phyloP scores from a whole-genome alignment of 2,113 vertebrate genomes.

The Eurystomus gularis region DNA sequence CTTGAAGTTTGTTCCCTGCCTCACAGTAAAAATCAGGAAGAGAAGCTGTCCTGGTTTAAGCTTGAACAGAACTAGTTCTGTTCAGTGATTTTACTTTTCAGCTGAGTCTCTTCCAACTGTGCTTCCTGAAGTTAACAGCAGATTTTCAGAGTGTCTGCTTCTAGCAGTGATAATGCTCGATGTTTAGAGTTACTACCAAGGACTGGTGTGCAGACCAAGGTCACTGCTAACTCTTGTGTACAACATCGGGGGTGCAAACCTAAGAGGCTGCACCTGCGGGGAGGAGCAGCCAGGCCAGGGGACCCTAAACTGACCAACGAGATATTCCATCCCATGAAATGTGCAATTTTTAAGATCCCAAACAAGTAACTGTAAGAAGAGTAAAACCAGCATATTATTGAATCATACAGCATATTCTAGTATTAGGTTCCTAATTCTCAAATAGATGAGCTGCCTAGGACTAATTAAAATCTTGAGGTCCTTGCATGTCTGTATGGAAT shows the following conservation, averaged over 20 bases:
- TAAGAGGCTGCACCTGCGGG: neutral
- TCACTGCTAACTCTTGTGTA: too few species aligned
- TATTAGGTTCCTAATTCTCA: neutral
- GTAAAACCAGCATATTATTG: neutral
- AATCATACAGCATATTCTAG: neutral
- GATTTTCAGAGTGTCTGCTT: too few species aligned
- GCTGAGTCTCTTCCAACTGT: too few species aligned
- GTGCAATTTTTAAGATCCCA: neutral
- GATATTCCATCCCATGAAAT: neutral
- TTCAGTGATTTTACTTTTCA: too few species aligned
- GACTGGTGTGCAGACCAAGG: too few species aligned
- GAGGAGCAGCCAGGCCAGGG: neutral
- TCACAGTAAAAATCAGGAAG: neutral
- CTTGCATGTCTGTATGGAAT: neutral
- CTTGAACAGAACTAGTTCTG: neutral
- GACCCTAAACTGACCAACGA: neutral
- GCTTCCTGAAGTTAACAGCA: too few species aligned
- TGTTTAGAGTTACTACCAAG: too few species aligned
- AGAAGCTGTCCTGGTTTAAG: fast-evolving
- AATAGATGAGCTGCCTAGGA: neutral
- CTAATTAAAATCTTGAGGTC: neutral
- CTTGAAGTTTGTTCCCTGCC: neutral
- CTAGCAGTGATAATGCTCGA: too few species aligned
- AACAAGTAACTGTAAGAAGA: neutral
- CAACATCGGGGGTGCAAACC: too few species aligned